phyloP scores from a whole-genome alignment of 2,888 invertebrate species.

The Eumerus sabulonum region DNA sequence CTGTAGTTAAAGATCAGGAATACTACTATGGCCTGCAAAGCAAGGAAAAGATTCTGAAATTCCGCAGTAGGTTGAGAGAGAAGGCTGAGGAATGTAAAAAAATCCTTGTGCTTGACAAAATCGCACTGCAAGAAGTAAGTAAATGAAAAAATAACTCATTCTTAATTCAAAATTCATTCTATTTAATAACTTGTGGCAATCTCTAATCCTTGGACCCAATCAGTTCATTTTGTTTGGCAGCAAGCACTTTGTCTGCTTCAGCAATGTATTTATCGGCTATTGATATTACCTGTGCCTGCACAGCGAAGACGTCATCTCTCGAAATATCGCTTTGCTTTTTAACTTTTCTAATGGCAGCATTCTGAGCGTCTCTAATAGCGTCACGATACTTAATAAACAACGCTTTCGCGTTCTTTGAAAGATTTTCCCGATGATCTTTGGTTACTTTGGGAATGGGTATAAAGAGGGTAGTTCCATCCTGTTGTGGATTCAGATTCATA shows the following conservation, averaged over 20 bases:
- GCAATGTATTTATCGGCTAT: conserved; percentile 84
- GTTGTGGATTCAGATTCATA: conserved; percentile 95
- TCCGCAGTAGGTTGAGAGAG: conserved; percentile 74
- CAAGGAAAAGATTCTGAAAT: conserved; percentile 74
- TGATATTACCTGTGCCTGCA: conserved; percentile 85
- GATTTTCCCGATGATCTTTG: conserved; percentile 92
- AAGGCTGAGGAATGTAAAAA: conserved; percentile 73
- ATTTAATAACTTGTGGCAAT: not conserved
- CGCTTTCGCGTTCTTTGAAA: conserved; percentile 92
- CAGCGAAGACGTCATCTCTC: conserved; percentile 84
- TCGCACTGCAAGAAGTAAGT: conserved; percentile 72
- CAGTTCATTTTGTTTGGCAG: conserved; percentile 88
- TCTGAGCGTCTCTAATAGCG: conserved; percentile 87
- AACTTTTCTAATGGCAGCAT: conserved; percentile 84
- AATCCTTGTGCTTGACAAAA: conserved; percentile 71
- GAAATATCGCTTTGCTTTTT: conserved; percentile 86
- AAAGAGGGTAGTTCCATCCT: conserved; percentile 94
- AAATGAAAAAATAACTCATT: not conserved
- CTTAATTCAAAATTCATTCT: conserved; percentile 16
- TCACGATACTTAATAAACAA: conserved; percentile 89
- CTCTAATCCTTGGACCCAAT: conserved; percentile 79
- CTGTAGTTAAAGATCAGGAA: conserved; percentile 73
- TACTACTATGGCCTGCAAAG: conserved; percentile 74
- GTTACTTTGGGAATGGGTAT: conserved; percentile 95
- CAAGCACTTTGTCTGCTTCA: conserved; percentile 84